A percentile compares a stretch with the other conserved stretches of the same genome.
These are phyloP conservation scores for Incurvaria masculella DNA, from an alignment of 2,888 invertebrate genomes.

Conservation along the genomic window DNA sequence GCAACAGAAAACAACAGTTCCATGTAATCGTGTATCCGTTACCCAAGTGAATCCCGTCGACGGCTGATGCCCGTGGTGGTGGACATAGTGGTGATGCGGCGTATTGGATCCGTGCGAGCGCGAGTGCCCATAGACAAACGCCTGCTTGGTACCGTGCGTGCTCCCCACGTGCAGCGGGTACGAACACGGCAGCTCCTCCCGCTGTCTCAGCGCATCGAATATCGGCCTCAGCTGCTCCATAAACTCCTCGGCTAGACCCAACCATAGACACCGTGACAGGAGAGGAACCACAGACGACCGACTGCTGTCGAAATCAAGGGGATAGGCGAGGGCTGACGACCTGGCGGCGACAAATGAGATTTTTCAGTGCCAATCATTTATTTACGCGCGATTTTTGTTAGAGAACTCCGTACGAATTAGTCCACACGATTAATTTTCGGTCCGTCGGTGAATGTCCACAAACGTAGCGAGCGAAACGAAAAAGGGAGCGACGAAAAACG, in stretches of 20 bases:
- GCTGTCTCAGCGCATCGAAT: constrained; percentile 89
- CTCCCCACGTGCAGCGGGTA: constrained; percentile 85
- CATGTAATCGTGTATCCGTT: too few relatives aligned
- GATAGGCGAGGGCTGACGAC: constrained; percentile 13
- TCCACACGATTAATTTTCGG: constrained; percentile 31
- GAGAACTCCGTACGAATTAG: constrained; percentile 39
- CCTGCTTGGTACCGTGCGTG: constrained; percentile 60
- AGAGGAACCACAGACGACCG: constrained; percentile 42
- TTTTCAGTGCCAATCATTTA: constrained; percentile 18
- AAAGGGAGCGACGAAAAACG: constrained; percentile 17
- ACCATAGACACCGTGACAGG: constrained; percentile 8
- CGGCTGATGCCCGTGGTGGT: constrained; percentile 67
- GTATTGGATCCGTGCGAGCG: constrained; percentile 62
- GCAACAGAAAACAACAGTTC: too few relatives aligned
- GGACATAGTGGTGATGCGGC: constrained; percentile 62
- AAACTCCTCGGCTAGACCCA: constrained; percentile 83
- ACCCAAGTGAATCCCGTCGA: constrained; percentile 76
- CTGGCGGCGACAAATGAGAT: constrained; percentile 25
- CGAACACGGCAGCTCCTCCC: constrained; percentile 87
- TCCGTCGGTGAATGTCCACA: background rate
- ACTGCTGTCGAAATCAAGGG: constrained; percentile 36
- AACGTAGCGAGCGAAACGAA: constrained; percentile 2
- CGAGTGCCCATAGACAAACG: constrained; percentile 60
- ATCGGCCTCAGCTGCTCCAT: constrained; percentile 94
- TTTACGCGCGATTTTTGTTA: constrained; percentile 25